Percentiles rank a stretch among this genome's conserved stretches.
These are phyloP conservation scores for Ginglymostoma cirratum DNA, from an alignment of 2,113 vertebrate genomes.

Conservation along the genomic window DNA sequence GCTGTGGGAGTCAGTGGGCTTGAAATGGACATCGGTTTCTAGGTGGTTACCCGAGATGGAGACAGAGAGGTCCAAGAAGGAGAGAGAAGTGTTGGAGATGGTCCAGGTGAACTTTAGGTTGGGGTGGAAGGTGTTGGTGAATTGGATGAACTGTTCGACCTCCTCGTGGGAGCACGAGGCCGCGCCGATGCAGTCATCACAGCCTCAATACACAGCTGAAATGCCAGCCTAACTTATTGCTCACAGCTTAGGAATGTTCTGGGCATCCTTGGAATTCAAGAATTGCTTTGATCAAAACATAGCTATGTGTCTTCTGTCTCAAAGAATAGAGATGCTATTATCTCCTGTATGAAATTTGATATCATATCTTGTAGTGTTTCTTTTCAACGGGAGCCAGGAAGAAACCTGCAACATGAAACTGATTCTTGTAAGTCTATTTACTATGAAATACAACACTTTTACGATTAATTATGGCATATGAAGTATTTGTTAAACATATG, in stretches of 20 bases:
- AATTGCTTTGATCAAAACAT: background rate
- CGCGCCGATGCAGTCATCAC: too few relatives aligned
- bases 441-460: background rate
- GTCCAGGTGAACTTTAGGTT: too few relatives aligned
- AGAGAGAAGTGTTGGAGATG: too few relatives aligned
- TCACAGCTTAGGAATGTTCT: background rate
- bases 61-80: too few relatives aligned
- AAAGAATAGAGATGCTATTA: background rate
- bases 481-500: background rate
- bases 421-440: background rate
- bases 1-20: too few relatives aligned
- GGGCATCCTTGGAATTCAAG: background rate
- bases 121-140: too few relatives aligned
- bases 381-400: background rate
- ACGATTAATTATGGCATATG: background rate
- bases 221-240: background rate
- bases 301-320: background rate
- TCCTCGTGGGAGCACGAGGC: too few relatives aligned
- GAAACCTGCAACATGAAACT: background rate
- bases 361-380: background rate
- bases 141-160: too few relatives aligned
- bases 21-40: too few relatives aligned
- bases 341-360: background rate
- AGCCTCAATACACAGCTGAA: background rate
- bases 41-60: too few relatives aligned